Evolutionary conservation across 1,140 invertebrate species (phyloP).

Genomic region (Batillaria attramentaria): DNA sequence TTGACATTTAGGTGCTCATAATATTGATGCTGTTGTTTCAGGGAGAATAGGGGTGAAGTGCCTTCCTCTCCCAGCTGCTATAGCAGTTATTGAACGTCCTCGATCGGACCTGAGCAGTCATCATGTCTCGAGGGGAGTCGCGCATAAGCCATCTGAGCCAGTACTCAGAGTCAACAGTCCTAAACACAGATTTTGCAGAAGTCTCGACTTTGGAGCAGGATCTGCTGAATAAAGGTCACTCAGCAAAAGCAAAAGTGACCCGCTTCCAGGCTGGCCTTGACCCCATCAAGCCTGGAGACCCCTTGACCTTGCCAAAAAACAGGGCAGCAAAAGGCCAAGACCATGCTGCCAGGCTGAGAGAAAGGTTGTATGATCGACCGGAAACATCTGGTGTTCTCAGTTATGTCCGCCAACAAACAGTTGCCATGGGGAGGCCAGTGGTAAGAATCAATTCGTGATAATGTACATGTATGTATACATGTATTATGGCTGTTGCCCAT

Average conservation of each 20-base stretch:
- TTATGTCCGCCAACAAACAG: slow-evolving; percentile 41
- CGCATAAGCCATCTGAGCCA: slow-evolving; percentile 48
- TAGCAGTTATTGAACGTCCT: slow-evolving; percentile 17
- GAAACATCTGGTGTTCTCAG: slow-evolving; percentile 51
- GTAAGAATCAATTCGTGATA: slow-evolving; percentile 35
- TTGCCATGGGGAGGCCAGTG: slow-evolving; percentile 25
- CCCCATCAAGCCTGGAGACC: slow-evolving; percentile 20
- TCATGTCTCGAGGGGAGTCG: slow-evolving; percentile 53
- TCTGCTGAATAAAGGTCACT: slow-evolving; percentile 32
- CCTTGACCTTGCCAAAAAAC: slow-evolving; percentile 28
- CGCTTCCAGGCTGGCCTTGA: slow-evolving; percentile 41
- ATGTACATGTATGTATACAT: slow-evolving; percentile 12
- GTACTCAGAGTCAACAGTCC: slow-evolving; percentile 55
- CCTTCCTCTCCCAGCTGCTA: slow-evolving; percentile 24
- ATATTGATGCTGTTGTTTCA: too few relatives aligned
- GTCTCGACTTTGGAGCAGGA: slow-evolving; percentile 44
- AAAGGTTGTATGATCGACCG: slow-evolving; percentile 53
- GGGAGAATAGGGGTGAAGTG: too few relatives aligned
- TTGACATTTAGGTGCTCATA: background rate
- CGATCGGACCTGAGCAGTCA: too few relatives aligned
- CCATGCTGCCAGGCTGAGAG: slow-evolving; percentile 45
- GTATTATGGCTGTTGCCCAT: too few relatives aligned
- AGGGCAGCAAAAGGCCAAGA: slow-evolving; percentile 29
- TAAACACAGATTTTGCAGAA: slow-evolving; percentile 53
- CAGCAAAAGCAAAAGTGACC: slow-evolving; percentile 41